Conservation (phyloP, 1,140 invertebrate species). For the Venturia canescens region DNA sequence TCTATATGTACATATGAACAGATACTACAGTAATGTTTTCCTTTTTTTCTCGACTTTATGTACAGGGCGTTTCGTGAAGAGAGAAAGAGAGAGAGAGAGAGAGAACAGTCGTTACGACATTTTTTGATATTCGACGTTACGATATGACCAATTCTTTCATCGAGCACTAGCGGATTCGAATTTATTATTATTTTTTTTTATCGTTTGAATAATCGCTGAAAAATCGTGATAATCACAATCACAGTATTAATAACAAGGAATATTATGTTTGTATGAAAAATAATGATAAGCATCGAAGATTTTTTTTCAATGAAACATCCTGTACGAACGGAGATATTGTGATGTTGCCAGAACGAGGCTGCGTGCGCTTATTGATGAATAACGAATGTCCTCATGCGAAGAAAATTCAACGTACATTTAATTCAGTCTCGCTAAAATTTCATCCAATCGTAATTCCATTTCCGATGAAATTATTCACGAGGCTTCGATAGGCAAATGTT, state of each 20-base stretch:
- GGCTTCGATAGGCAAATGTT: too few species aligned
- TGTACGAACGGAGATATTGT: slow-evolving; percentile 48
- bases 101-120: neutral
- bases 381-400: neutral
- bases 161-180: too few species aligned
- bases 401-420: too few species aligned
- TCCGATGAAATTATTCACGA: too few species aligned
- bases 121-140: neutral
- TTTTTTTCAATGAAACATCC: slow-evolving; percentile 50
- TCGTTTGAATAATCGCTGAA: neutral
- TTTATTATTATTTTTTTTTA: neutral
- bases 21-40: slow-evolving; percentile 63
- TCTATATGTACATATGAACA: slow-evolving; percentile 68
- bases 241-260: neutral
- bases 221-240: neutral
- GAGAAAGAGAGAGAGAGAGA: slow-evolving; percentile 26
- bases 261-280: neutral
- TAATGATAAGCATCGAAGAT: neutral
- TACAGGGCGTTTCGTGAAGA: slow-evolving; percentile 53
- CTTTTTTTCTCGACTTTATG: slow-evolving; percentile 39
- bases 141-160: slow-evolving; percentile 10
- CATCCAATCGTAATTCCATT: too few species aligned
- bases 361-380: slow-evolving; percentile 8
- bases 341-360: slow-evolving; percentile 38
- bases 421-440: too few species aligned